These are phyloP conservation scores for Herpetotheres cachinnans DNA, from an alignment of 2,113 vertebrate genomes.

Conservation along the genomic window DNA sequence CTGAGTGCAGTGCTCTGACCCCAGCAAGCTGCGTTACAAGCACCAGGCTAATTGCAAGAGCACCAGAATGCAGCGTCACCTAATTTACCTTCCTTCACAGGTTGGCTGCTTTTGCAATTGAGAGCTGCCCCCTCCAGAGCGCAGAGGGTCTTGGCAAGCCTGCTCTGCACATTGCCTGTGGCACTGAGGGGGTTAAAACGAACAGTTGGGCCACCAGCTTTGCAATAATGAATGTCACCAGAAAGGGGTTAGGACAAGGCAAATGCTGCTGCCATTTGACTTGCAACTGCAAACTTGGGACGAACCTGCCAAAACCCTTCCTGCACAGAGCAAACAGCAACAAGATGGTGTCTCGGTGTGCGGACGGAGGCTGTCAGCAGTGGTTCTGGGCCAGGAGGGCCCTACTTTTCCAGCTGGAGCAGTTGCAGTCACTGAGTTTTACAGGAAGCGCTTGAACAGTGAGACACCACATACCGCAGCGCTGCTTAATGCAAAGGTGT, in stretches of 20 bases:
- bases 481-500: rapidly evolving
- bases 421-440: background rate
- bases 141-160: background rate
- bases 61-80: background rate
- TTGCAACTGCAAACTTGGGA: background rate
- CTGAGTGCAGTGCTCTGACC: background rate
- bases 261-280: background rate
- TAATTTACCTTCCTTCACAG: background rate
- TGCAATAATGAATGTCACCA: background rate
- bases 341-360: background rate
- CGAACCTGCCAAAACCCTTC: background rate
- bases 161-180: background rate
- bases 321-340: background rate
- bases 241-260: background rate
- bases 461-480: background rate
- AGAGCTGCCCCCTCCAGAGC: background rate
- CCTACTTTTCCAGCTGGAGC: background rate
- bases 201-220: background rate
- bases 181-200: background rate
- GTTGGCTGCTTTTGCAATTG: background rate
- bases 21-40: background rate
- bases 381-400: background rate
- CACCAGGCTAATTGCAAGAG: background rate
- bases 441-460: background rate
- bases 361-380: rapidly evolving